Percentiles rank a stretch among this genome's conserved stretches.
These are phyloP conservation scores for Ochropleura plecta DNA, from an alignment of 2,888 invertebrate species.

Conservation along the genomic window DNA sequence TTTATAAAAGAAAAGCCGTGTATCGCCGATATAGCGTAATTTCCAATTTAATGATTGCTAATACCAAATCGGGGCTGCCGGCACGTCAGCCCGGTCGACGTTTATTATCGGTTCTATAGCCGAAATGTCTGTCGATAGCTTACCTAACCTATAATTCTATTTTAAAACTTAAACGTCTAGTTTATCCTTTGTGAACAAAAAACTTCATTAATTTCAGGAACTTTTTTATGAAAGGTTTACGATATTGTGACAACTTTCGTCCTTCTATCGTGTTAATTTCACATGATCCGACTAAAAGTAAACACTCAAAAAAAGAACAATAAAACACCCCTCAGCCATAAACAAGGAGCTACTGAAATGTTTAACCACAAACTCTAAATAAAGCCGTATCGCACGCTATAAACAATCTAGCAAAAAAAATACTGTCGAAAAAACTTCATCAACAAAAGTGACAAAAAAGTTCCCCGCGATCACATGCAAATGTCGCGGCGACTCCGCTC, in stretches of 20 bases:
- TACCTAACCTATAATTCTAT: conserved; percentile 68
- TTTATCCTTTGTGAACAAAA: conserved; percentile 27
- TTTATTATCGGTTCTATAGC: conserved; percentile 78
- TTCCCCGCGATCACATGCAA: conserved; percentile 88
- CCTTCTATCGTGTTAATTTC: conserved; percentile 72
- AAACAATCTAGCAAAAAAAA: conserved; percentile 82
- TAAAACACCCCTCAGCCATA: conserved; percentile 85
- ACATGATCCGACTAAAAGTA: conserved; percentile 73
- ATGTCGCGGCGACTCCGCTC: conserved; percentile 86
- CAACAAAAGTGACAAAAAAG: conserved; percentile 86
- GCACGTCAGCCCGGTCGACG: conserved; percentile 83
- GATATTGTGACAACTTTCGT: conserved; percentile 44
- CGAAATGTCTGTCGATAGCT: conserved; percentile 71
- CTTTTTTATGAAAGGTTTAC: conserved; percentile 15
- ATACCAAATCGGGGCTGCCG: conserved; percentile 86
- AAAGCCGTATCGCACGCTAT: conserved; percentile 84
- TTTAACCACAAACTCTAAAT: conserved; percentile 88
- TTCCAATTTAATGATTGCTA: conserved; percentile 91
- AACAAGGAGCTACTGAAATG: conserved; percentile 87
- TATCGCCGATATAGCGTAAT: conserved; percentile 89
- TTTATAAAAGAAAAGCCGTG: conserved; percentile 90
- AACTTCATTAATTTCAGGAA: conserved; percentile 23
- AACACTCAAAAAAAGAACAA: conserved; percentile 80
- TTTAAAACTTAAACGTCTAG: conserved; percentile 62
- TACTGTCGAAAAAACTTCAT: conserved; percentile 84